phyloP scores from a whole-genome alignment of 1,140 invertebrate species.

The Halyomorpha halys region DNA sequence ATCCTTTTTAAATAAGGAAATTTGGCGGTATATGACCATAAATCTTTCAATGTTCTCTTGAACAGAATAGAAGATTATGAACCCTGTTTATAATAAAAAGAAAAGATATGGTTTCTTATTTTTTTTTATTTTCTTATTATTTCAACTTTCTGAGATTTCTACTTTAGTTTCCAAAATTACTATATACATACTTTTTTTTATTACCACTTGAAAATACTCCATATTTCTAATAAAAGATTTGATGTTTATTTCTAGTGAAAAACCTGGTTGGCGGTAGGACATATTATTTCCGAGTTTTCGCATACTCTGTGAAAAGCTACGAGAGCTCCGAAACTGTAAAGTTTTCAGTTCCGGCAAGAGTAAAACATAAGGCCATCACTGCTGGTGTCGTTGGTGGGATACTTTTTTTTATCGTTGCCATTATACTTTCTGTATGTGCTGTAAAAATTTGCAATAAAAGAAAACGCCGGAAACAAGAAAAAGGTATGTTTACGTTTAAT shows the following conservation, averaged over 20 bases:
- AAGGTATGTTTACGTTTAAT: constrained; percentile 52
- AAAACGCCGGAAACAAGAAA: constrained; percentile 91
- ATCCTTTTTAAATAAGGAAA: too few species aligned
- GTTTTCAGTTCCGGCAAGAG: constrained; percentile 73
- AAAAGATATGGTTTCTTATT: too few species aligned
- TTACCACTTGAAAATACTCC: not conserved
- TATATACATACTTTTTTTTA: too few species aligned
- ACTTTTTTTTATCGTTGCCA: constrained; percentile 91
- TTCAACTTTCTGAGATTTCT: too few species aligned
- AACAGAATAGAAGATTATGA: too few species aligned
- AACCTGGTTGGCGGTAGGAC: constrained; percentile 79
- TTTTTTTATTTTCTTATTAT: too few species aligned
- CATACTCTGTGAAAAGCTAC: constrained; percentile 71
- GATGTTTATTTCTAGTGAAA: constrained; percentile 57
- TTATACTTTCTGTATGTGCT: constrained; percentile 88
- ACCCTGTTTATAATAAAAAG: too few species aligned
- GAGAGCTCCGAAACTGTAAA: constrained; percentile 74
- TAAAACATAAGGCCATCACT: constrained; percentile 86
- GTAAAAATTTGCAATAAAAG: constrained; percentile 95
- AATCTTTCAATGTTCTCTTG: too few species aligned
- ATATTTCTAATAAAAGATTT: not conserved
- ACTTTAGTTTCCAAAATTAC: too few species aligned
- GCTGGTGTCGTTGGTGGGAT: constrained; percentile 88
- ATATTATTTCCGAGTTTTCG: constrained; percentile 80
- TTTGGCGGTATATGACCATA: too few species aligned